Conservation (phyloP, 2,113 vertebrate genomes). For the Ochotona princeps region DNA sequence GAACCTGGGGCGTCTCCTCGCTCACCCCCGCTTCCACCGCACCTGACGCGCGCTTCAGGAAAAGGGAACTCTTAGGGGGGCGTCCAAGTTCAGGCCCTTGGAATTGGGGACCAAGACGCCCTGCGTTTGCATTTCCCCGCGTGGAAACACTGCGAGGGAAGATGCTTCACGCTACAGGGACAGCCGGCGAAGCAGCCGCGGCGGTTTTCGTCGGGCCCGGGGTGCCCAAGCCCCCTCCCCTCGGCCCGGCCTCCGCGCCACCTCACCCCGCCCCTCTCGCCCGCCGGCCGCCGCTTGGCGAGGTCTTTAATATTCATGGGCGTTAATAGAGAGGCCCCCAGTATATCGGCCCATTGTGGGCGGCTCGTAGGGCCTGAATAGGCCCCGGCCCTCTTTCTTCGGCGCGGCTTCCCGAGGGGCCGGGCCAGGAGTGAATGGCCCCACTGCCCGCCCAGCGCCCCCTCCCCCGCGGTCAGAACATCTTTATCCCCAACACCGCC, state of each 20-base stretch:
- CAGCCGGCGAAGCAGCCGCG: not conserved
- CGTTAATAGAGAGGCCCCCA: slow-evolving; percentile 93
- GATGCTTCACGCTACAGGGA: fast-evolving
- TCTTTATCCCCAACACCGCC: slow-evolving; percentile 95
- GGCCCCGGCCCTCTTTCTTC: slow-evolving; percentile 90
- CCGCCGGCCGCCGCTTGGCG: slow-evolving; percentile 67
- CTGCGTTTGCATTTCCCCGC: not conserved
- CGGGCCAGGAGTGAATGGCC: slow-evolving; percentile 94
- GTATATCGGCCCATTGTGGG: slow-evolving; percentile 94
- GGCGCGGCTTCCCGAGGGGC: slow-evolving; percentile 92
- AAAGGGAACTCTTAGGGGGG: not conserved
- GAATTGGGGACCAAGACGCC: not conserved
- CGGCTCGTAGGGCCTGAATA: slow-evolving; percentile 92
- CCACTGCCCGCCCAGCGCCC: slow-evolving; percentile 77
- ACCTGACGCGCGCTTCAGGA: not conserved
- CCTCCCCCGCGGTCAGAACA: slow-evolving; percentile 92
- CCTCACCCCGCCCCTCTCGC: slow-evolving; percentile 21
- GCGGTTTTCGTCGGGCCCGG: not conserved
- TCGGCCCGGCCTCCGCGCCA: fast-evolving
- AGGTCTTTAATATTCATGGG: slow-evolving; percentile 98
- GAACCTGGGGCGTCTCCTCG: not conserved
- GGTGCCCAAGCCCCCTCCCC: not conserved
- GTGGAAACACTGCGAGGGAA: not conserved
- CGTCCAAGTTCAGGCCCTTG: not conserved
- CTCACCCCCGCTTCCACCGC: no score